Conservation (phyloP, 2,797 vertebrate species). For the Eurystomus glaucurus region DNA sequence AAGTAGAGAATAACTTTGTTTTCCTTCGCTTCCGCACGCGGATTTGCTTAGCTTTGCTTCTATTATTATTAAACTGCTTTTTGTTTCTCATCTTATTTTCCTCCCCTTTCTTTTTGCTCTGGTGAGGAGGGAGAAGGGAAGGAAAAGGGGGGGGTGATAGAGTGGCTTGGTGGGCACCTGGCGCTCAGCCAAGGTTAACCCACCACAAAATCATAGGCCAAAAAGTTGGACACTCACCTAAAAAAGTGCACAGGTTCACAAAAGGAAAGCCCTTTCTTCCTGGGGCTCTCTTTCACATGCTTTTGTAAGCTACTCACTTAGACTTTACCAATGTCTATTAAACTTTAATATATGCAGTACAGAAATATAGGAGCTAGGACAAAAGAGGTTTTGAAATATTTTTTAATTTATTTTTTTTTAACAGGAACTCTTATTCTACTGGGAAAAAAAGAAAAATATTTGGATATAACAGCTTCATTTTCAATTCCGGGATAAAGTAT, state of each 20-base stretch:
- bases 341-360: not conserved
- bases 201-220: not conserved
- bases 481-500: not conserved
- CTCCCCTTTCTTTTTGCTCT: too few relatives aligned
- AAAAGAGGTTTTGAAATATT: fast-evolving
- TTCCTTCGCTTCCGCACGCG: too few relatives aligned
- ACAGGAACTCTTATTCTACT: not conserved
- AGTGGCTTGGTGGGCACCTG: too few relatives aligned
- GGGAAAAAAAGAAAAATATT: fast-evolving
- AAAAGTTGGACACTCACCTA: not conserved
- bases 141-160: too few relatives aligned
- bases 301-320: not conserved
- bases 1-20: too few relatives aligned
- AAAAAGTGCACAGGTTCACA: not conserved
- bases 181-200: too few relatives aligned
- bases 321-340: not conserved
- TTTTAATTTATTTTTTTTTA: not conserved
- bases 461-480: not conserved
- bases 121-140: too few relatives aligned
- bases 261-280: not conserved
- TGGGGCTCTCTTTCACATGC: not conserved
- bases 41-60: too few relatives aligned
- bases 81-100: too few relatives aligned
- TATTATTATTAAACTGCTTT: too few relatives aligned
- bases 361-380: not conserved